Conservation (phyloP, 2,113 vertebrate species). For the Pyrgilauda ruficollis region DNA sequence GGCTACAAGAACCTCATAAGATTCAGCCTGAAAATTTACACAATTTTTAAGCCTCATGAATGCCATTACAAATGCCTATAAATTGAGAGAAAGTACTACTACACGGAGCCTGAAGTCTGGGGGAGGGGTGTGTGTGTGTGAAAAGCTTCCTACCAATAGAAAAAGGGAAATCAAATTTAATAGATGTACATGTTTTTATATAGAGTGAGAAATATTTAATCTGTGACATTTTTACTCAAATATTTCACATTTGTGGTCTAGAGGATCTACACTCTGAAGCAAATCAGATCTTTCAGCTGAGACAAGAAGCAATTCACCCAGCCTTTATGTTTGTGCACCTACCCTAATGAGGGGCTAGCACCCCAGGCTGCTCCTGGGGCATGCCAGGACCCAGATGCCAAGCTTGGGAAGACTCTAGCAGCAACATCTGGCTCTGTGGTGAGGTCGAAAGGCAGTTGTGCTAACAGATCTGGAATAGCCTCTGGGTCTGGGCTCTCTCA, state of each 20-base stretch:
- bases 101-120: neutral
- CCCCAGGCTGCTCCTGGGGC: conserved; percentile 9
- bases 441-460: conserved; percentile 53
- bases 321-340: conserved; percentile 22
- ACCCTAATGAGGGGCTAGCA: neutral
- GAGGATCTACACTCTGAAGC: neutral
- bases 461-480: conserved; percentile 58
- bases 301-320: neutral
- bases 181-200: neutral
- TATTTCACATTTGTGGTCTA: neutral
- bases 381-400: conserved; percentile 72
- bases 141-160: neutral
- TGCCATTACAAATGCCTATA: neutral
- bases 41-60: neutral
- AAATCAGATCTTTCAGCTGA: neutral
- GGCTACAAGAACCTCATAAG: neutral
- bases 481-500: conserved; percentile 20
- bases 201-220: neutral
- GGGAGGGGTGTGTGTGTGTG: neutral
- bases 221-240: neutral
- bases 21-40: neutral
- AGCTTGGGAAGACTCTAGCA: conserved; percentile 60
- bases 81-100: neutral
- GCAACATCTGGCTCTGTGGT: conserved; percentile 74
- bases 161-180: neutral